Conservation (phyloP, 92 coral and sea anemone genomes). For the Zoanthus gigantus region DNA sequence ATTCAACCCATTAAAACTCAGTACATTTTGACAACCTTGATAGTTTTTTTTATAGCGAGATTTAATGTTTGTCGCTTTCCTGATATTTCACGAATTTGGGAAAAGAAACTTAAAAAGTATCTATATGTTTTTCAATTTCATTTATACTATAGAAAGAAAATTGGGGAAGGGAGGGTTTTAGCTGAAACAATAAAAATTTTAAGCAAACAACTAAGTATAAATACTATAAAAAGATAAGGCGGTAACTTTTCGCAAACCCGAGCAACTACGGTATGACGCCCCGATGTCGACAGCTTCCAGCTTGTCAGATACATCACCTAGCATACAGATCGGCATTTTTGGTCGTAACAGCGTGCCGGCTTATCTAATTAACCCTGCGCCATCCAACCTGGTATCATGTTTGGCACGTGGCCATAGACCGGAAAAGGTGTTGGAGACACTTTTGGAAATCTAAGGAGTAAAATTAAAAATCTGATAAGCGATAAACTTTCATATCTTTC, state of each 20-base stretch:
- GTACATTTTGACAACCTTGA: no score
- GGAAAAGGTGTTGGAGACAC: not conserved
- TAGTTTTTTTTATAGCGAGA: no score
- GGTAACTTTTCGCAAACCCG: not conserved
- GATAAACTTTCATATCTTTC: not conserved
- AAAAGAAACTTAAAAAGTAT: no score
- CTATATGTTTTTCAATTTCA: no score
- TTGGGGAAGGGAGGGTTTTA: no score
- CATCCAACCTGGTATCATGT: constrained; percentile 11
- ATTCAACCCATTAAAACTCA: no score
- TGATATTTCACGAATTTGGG: no score
- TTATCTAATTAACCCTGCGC: constrained; percentile 18
- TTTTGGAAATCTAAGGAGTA: not conserved
- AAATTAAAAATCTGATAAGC: not conserved
- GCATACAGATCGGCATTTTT: not conserved
- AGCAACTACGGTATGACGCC: constrained; percentile 7
- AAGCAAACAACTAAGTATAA: not conserved
- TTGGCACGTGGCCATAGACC: constrained; percentile 25
- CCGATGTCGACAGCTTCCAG: not conserved
- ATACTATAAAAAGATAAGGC: constrained; percentile 14
- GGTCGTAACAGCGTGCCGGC: not conserved
- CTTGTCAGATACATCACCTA: constrained; percentile 8
- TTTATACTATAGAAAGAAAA: no score
- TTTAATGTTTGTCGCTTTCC: no score
- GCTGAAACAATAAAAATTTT: not conserved